Evolutionary conservation across 2,797 vertebrate species (phyloP).

Genomic region (Myripristis murdjan): DNA sequence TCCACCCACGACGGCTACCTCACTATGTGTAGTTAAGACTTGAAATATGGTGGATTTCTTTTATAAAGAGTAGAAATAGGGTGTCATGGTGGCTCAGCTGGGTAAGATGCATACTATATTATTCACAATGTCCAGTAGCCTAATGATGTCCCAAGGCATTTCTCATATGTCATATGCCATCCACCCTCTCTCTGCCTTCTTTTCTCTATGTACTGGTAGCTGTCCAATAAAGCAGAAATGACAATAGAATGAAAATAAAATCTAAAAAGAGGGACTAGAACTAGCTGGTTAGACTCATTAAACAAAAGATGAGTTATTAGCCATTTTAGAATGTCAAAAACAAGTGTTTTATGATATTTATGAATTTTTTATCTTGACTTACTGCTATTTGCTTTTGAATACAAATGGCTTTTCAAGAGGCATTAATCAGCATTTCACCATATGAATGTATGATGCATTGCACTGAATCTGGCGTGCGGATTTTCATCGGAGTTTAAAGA

Average conservation of each 20-base stretch:
- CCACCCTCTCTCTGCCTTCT: no score
- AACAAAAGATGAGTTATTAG: not conserved
- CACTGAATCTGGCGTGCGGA: not conserved
- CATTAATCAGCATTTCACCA: constrained; percentile 23
- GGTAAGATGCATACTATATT: no score
- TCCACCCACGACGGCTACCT: not conserved
- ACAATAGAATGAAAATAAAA: no score
- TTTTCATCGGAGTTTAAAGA: constrained; percentile 24
- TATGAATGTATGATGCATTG: constrained; percentile 8
- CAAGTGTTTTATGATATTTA: constrained; percentile 1
- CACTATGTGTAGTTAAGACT: no score
- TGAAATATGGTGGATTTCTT: not conserved
- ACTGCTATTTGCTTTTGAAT: not conserved
- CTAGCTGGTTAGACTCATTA: no score
- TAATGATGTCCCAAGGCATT: no score
- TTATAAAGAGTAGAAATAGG: not conserved
- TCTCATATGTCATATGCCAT: no score
- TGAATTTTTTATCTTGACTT: not conserved
- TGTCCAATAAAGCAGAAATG: no score
- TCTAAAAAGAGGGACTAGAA: no score
- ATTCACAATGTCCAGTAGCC: no score
- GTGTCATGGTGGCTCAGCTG: no score
- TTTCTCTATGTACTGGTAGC: no score
- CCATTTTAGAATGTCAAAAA: not conserved
- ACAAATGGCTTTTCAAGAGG: not conserved